Percentiles rank a stretch among this genome's conserved stretches.
These are phyloP conservation scores for Cerceris rybyensis DNA, from an alignment of 2,888 invertebrate genomes.

Conservation along the genomic window DNA sequence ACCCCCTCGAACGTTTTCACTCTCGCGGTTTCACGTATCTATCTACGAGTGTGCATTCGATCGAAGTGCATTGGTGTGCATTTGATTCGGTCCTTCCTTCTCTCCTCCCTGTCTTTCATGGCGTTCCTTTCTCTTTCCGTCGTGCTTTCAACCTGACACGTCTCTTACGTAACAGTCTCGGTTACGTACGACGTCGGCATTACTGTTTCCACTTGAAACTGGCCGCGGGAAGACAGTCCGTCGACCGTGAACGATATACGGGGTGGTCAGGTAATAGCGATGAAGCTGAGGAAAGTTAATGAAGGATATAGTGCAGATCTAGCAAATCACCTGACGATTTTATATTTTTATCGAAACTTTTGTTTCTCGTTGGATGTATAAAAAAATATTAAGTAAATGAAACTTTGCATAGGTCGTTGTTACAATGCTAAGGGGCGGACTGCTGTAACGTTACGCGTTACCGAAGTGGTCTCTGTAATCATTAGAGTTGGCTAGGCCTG, in stretches of 20 bases:
- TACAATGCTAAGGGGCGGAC: too few species aligned
- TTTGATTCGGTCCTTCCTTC: slow-evolving; percentile 24
- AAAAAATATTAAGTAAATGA: too few species aligned
- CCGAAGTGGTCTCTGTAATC: too few species aligned
- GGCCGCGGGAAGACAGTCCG: slow-evolving; percentile 17
- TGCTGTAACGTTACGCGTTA: too few species aligned
- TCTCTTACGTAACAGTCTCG: slow-evolving; percentile 67
- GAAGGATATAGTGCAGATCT: too few species aligned
- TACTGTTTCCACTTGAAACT: slow-evolving; percentile 50
- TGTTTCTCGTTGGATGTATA: too few species aligned
- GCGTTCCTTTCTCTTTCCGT: slow-evolving; percentile 27
- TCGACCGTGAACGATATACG: not conserved
- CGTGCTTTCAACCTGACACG: slow-evolving; percentile 44
- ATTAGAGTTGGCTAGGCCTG: too few species aligned
- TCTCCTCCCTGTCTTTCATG: slow-evolving; percentile 2
- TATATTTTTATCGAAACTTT: too few species aligned
- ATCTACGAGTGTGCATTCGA: not conserved
- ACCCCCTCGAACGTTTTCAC: not conserved
- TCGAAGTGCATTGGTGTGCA: not conserved
- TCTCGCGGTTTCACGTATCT: not conserved
- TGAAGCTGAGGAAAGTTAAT: too few species aligned
- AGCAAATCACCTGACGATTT: too few species aligned
- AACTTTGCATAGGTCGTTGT: too few species aligned
- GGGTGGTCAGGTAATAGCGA: too few species aligned
- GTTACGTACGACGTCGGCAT: slow-evolving; percentile 35